Evolutionary conservation across 2,113 vertebrate genomes (phyloP), one percentile per base, ranked within the genome.

Genomic region (Trichomycterus rosablanca): DNA sequence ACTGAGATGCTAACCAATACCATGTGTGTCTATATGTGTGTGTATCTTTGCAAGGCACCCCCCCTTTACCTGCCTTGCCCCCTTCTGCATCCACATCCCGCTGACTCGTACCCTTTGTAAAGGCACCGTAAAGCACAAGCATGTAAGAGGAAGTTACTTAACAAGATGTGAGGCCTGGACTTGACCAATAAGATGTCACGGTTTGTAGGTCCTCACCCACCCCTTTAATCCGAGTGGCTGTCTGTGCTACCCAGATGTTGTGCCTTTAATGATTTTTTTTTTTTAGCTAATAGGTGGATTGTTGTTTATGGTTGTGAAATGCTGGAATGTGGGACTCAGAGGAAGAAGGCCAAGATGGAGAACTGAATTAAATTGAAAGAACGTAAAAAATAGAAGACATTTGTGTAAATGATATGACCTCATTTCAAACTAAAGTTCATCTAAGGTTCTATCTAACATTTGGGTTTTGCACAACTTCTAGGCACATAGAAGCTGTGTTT

Each of bases 231-330:
- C 72, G 72, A 86, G 78, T 87, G 83, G 85, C 54, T 54, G 59
- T 43, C 43, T 40, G n/a, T 30, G 39, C 60, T 55, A 16, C 34
- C 82, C 85, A 87, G 83, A 87, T 87, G 85, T 86, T 86, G 45
- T 78, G 48, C 61, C 77, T 85, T 81, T 85, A 86, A 87, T 84
- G 75, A 83, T 78, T 85, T 56, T 85, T 78, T 85, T 56, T 85
- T 83, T 81, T 81, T 67, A 85, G 77, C 82, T 82, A 83, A 87
- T 87, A 86, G 80, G 78, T 79, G 85, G 83, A 85, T 82, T 80
- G 82, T 85, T 88, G 87, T 88, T 88, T 87, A 88, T 85, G 85
- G 85, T 79, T 81, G 78, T 84, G 79, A 85, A 84, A 88, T 84
- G 61, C 78, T 81, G 85, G 85, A 88, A 88, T 87, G 83, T 66